Conservation (phyloP, 1,140 invertebrate species). For the Rhyacophila brunnea region DNA sequence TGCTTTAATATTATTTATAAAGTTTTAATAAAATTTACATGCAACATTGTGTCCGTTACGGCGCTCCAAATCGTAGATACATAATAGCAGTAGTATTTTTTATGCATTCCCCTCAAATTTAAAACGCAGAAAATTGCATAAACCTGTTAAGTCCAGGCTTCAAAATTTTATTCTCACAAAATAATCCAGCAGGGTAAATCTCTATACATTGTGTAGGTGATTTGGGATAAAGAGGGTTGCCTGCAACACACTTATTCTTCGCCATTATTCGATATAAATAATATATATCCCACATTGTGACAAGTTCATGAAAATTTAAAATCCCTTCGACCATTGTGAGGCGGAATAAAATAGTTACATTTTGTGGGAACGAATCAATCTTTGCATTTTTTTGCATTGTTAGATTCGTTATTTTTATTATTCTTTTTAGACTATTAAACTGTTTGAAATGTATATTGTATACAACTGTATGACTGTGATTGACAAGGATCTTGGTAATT, state of each 20-base stretch:
- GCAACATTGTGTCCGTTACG: too few relatives aligned
- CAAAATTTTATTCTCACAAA: constrained; percentile 14
- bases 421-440: not conserved
- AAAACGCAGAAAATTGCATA: constrained; percentile 35
- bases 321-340: constrained; percentile 10
- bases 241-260: constrained; percentile 8
- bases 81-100: constrained; percentile 21
- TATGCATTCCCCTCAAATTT: constrained; percentile 18
- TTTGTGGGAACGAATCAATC: constrained; percentile 13
- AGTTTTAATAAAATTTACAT: too few relatives aligned
- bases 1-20: too few relatives aligned
- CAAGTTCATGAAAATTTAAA: constrained; percentile 29
- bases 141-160: constrained; percentile 31
- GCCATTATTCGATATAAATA: constrained; percentile 19
- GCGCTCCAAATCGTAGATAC: not conserved
- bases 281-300: constrained; percentile 17
- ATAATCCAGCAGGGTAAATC: constrained; percentile 12
- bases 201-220: constrained; percentile 16
- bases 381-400: not conserved
- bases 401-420: not conserved
- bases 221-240: constrained; percentile 15
- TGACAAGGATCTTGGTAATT: not conserved
- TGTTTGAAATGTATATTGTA: too few relatives aligned
- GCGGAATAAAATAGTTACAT: constrained; percentile 7
- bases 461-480: not conserved